Evolutionary conservation across 2,113 vertebrate genomes (phyloP).

Genomic region (Brienomyrus longianalis): DNA sequence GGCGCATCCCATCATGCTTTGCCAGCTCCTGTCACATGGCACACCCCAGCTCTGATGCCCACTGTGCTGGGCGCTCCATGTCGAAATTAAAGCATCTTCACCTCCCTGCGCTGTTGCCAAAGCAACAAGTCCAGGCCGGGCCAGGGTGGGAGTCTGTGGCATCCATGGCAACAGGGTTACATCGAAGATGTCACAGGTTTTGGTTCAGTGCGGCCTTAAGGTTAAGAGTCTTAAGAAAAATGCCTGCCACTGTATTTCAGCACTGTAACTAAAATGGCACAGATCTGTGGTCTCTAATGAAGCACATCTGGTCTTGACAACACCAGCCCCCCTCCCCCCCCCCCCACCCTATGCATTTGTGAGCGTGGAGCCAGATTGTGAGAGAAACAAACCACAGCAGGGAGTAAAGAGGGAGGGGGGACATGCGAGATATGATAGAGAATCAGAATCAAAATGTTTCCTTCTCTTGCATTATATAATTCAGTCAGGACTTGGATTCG

Average conservation of each 20-base stretch:
- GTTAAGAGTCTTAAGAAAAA: constrained; percentile 5
- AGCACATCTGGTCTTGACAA: constrained; percentile 58
- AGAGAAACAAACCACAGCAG: constrained; percentile 30
- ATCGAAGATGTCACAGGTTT: not conserved
- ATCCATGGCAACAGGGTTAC: not conserved
- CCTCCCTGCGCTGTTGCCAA: not conserved
- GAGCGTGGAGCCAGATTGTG: constrained; percentile 27
- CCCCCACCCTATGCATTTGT: not conserved
- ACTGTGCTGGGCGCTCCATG: not conserved
- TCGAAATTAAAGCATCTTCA: not conserved
- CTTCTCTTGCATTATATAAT: not conserved
- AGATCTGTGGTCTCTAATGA: constrained; percentile 55
- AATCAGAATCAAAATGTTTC: not conserved
- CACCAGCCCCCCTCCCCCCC: not conserved
- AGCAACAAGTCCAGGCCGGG: not conserved
- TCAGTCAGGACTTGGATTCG: not conserved
- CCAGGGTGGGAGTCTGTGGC: not conserved
- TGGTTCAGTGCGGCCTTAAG: constrained; percentile 17
- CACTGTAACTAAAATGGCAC: constrained; percentile 58
- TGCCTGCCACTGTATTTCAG: constrained; percentile 17
- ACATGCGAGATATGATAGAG: constrained; percentile 11
- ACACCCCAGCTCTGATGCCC: not conserved
- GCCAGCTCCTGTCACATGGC: not conserved
- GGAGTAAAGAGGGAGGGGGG: constrained; percentile 25
- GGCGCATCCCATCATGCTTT: not conserved